Evolutionary conservation across 1,140 invertebrate genomes (phyloP).

Genomic region (Mizuhopecten yessoensis): DNA sequence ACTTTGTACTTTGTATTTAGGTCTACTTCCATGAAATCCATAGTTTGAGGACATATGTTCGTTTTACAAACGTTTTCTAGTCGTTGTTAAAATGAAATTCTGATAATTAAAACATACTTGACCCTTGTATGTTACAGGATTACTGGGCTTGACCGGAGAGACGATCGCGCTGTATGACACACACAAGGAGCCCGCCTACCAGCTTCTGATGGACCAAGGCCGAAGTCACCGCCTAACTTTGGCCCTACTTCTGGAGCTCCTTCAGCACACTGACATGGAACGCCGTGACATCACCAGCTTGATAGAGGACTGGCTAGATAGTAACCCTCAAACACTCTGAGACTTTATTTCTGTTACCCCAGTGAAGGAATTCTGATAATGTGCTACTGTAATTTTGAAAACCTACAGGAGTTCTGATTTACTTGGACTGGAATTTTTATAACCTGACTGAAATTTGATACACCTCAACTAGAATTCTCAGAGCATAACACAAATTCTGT

Average conservation of each 20-base stretch:
- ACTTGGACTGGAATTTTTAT: too few species aligned
- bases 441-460: too few species aligned
- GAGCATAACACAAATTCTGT: too few species aligned
- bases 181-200: slow-evolving; percentile 54
- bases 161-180: slow-evolving; percentile 52
- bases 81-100: too few species aligned
- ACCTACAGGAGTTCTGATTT: too few species aligned
- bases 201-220: slow-evolving; percentile 48
- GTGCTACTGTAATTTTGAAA: too few species aligned
- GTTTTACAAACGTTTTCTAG: too few species aligned
- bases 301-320: slow-evolving; percentile 55
- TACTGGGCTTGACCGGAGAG: slow-evolving; percentile 51
- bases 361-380: too few species aligned
- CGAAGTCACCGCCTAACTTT: slow-evolving; percentile 57
- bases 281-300: slow-evolving; percentile 54
- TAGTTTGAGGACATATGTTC: background rate
- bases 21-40: background rate
- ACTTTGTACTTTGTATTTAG: background rate
- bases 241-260: slow-evolving; percentile 49
- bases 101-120: slow-evolving; percentile 11
- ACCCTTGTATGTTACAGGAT: slow-evolving; percentile 44
- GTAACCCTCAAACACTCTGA: background rate
- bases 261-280: slow-evolving; percentile 55
- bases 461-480: too few species aligned
- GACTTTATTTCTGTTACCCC: background rate